A percentile compares a stretch with the other conserved stretches of the same genome.
Conservation (phyloP, 2,888 invertebrate species). For the Patella depressa region DNA sequence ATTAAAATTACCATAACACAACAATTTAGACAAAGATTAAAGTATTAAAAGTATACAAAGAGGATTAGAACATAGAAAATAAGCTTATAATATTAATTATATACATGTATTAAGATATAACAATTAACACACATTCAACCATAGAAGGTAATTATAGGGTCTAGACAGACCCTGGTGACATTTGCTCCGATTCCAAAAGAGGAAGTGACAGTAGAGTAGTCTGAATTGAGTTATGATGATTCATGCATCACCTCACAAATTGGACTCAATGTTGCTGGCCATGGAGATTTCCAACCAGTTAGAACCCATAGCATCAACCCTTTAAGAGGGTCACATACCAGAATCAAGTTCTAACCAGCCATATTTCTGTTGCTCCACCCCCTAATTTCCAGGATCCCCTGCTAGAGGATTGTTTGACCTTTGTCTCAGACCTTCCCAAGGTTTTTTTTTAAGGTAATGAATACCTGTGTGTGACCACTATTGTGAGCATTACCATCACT, state of each 20-base stretch:
- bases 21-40: too few relatives aligned
- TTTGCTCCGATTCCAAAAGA: constrained; percentile 14
- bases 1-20: too few relatives aligned
- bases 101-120: too few relatives aligned
- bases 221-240: constrained; percentile 61
- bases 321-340: constrained; percentile 36
- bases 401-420: constrained; percentile 49
- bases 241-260: constrained; percentile 52
- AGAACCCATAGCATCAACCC: constrained; percentile 45
- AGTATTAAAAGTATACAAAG: too few relatives aligned
- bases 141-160: too few relatives aligned
- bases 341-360: constrained; percentile 27
- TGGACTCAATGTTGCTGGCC: constrained; percentile 52
- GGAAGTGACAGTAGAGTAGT: constrained; percentile 58
- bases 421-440: constrained; percentile 67
- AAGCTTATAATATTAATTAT: too few relatives aligned
- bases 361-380: constrained; percentile 56
- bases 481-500: constrained; percentile 59
- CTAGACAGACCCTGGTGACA: too few relatives aligned
- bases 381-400: constrained; percentile 48
- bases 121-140: too few relatives aligned
- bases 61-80: too few relatives aligned
- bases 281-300: constrained; percentile 57
- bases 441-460: constrained; percentile 40
- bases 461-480: constrained; percentile 55